Base-by-base conservation (phyloP, 1,140 invertebrate genomes). In the Bombus pyrosoma region DNA sequence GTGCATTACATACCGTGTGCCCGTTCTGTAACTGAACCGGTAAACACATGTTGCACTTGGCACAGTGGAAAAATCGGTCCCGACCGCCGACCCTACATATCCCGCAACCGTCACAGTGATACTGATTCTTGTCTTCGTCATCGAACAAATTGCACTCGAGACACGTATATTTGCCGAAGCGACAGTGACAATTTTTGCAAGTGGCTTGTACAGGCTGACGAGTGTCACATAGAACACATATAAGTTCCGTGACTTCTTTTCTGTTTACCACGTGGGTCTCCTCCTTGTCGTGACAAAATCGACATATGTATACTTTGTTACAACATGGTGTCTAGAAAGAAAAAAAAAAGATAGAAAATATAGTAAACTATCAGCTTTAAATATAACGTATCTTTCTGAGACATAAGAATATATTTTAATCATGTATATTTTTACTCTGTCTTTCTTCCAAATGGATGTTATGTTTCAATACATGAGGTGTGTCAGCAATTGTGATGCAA, bases 281-380 rank as follows among this genome's bases (percentile, higher is more conserved):
- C 75, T 97, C 97, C 88, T 98, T 97, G 95, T 98, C 98, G 92
- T 98, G 98, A 92, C 98, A 98, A 92, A 98, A 98, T 47, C 98
- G 96, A 92, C 98, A 98, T 83, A 97, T 97, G 94, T 98, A 98
- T 2, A 98, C 96, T 94, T 98, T 98, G 89, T 97, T 97, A 94
- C 98, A 98, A 92, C 98, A 98, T 77, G 98, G 98, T 41, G 97
- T 97, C 98, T 98, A 93, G 15, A 76, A 43, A n/a, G 39, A 96
- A 96, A 91, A 71, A 34, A 34, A 78, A 79, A 74, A 81, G 13
- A 32, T 59, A 15, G 62, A 68, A 41, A n/a, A 59, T 43, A 43
- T 41, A 28, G 22, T 39, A 59, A 59, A 37, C 15, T 9, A 28
- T 59, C 28, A 59, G 10, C 25, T 28, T 59, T 53, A 53, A 53